Base-by-base conservation (phyloP, 1,140 invertebrate species). In the Drosophila dunni region DNA sequence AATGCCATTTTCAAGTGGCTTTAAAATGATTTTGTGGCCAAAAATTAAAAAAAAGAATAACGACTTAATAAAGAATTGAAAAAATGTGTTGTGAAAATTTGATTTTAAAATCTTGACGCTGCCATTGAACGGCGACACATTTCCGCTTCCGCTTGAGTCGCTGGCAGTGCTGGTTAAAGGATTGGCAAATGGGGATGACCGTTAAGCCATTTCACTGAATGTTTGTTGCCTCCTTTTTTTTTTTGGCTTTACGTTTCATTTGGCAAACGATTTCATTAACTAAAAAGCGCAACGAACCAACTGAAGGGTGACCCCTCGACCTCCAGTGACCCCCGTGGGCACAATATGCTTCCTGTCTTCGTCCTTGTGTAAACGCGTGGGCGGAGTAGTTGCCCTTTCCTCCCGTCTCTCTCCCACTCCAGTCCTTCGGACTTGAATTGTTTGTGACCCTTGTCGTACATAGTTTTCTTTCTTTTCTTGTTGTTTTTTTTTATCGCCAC, bases 231-330 rank as follows among this genome's bases (percentile, higher is more conserved):
- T 57, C 17, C 17, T 85, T 73, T 75, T 24, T 50, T 24, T 53
- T 34, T 1, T 70, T 80, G 72, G 73, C 81, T 80, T 91, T 83
- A 91, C 90, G 88, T 89, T 83, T 91, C 90, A 91, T 91, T 91
- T 91, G 79, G 81, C 90, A 91, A 79, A 90, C 86, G 83, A 91
- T 91, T 91, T 91, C 90, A 91, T 91, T 90, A 80, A 80, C 79
- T 80, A 90, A 82, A 90, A 86, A 86, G 81, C 81, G 75, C 78
- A 79, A 72, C 48, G 24, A 66, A 40, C 24, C 24, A 29, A 74
- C 44, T 65, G 51, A 46, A 75, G 70, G 66, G 54, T 61, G 65
- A 44, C 51, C 36, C 24, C 17, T n/a, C 29, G 7, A 11, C 29
- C 4, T 34, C 8, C 56, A 17, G 20, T 44, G 33, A n/a, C 42